Evolutionary conservation across 1,140 invertebrate species (phyloP).

Genomic region (Tribolium castaneum): DNA sequence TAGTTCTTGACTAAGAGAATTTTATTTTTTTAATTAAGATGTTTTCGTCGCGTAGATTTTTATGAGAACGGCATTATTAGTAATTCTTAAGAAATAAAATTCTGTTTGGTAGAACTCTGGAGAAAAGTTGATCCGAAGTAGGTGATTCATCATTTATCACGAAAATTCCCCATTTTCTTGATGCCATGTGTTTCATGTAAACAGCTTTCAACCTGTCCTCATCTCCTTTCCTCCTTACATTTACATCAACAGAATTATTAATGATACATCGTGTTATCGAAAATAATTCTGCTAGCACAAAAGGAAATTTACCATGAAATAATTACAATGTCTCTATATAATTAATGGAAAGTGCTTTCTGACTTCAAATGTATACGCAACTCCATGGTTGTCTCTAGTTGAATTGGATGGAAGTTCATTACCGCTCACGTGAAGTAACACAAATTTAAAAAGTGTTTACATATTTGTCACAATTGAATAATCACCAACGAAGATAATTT

Average conservation of each 20-base stretch:
- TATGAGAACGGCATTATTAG: neutral
- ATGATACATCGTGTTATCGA: conserved; percentile 1
- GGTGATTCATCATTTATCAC: conserved; percentile 29
- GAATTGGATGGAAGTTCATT: no score
- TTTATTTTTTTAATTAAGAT: neutral
- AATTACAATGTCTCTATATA: neutral
- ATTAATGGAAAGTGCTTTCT: neutral
- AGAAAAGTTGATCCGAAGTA: neutral
- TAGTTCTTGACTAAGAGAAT: no score
- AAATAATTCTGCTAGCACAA: neutral
- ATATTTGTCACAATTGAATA: no score
- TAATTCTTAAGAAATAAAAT: neutral
- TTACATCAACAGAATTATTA: conserved; percentile 31
- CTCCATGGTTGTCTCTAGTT: no score
- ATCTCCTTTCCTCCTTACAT: conserved; percentile 17
- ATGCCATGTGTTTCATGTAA: conserved; percentile 13
- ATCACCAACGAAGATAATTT: no score
- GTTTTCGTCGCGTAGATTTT: neutral
- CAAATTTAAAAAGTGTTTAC: no score
- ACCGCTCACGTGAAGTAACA: no score
- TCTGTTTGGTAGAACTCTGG: neutral
- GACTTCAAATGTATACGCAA: neutral
- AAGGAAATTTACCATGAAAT: neutral
- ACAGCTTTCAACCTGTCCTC: conserved; percentile 31
- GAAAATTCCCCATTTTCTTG: conserved; percentile 29